phyloP scores from a whole-genome alignment of 1,140 invertebrate species.

The Diabrotica undecimpunctata region DNA sequence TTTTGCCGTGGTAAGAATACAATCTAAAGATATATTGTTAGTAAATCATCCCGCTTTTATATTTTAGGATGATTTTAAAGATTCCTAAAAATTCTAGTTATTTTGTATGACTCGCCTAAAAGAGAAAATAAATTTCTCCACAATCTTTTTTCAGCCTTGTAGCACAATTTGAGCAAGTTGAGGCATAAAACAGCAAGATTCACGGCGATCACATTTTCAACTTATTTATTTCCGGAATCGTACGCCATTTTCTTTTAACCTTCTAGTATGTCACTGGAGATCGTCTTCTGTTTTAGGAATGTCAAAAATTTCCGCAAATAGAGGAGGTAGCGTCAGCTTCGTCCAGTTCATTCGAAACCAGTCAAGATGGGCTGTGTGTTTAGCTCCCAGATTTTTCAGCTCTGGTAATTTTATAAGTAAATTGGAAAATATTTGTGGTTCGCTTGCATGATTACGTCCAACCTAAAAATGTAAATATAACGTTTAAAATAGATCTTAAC shows the following conservation, averaged over 20 bases:
- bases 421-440: conserved; percentile 61
- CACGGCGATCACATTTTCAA: conserved; percentile 28
- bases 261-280: conserved; percentile 54
- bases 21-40: too few relatives aligned
- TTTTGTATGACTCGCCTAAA: too few relatives aligned
- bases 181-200: conserved; percentile 27
- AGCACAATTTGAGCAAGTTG: conserved; percentile 34
- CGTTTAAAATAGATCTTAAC: too few relatives aligned
- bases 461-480: conserved; percentile 35
- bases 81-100: too few relatives aligned
- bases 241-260: conserved; percentile 18
- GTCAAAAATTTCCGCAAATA: conserved; percentile 97
- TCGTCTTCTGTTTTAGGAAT: conserved; percentile 88
- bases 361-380: conserved; percentile 80
- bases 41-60: too few relatives aligned
- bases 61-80: too few relatives aligned
- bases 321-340: conserved; percentile 78
- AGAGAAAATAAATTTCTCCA: too few relatives aligned
- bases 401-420: conserved; percentile 75
- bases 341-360: conserved; percentile 90
- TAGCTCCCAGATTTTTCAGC: conserved; percentile 74
- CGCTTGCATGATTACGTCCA: conserved; percentile 41
- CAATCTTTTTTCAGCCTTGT: conserved; percentile 26
- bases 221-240: conserved; percentile 10
- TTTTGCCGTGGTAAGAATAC: too few relatives aligned